Evolutionary conservation across 1,140 invertebrate species (phyloP), one percentile per base, ranked within the genome.

Genomic region (Ruditapes philippinarum): DNA sequence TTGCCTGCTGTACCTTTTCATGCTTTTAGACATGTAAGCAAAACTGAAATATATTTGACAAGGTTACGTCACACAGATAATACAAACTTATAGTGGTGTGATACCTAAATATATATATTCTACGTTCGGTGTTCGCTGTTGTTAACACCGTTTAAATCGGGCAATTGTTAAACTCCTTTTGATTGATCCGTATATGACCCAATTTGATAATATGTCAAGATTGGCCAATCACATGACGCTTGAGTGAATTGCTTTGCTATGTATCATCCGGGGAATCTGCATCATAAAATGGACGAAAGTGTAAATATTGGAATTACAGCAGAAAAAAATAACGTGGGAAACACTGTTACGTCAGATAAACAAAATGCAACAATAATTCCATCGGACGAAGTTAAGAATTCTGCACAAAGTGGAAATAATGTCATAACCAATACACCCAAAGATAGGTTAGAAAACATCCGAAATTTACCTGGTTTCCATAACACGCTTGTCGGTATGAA

Each of bases 381-480:
- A 54, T 28, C 40, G 40, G 51, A 42, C 78, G 33, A 79, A 76
- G 78, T 73, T 60, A 86, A 90, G 31, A 25, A 60, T 62, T 38
- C 62, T 73, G 84, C 78, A 73, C 73, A 88, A 62, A 42, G 88
- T 70, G 78, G 87, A 79, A 70, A 83, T 33, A 91, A 92, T 95
- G 54, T 91, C 81, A 94, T 93, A 91, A 92, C 91, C 90, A 76
- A 91, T 38, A 89, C 73, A 28, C 90, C 88, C 88, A 31, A 94
- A 92, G 45, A 85, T 49, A 95, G 94, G 84, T 88, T 92, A 92
- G 94, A 95, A 80, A 85, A 92, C 36, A 92, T 91, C 90, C 90
- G 94, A 57, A 96, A 96, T 94, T 91, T 96, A 54, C 95, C 95
- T 73, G 95, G 95, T 82, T 91, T 94, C 70, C 93, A 95, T 31